Percentiles rank a stretch among this genome's conserved stretches.
Conservation (phyloP, 1,140 invertebrate species). For the Caenorhabditis latens region DNA sequence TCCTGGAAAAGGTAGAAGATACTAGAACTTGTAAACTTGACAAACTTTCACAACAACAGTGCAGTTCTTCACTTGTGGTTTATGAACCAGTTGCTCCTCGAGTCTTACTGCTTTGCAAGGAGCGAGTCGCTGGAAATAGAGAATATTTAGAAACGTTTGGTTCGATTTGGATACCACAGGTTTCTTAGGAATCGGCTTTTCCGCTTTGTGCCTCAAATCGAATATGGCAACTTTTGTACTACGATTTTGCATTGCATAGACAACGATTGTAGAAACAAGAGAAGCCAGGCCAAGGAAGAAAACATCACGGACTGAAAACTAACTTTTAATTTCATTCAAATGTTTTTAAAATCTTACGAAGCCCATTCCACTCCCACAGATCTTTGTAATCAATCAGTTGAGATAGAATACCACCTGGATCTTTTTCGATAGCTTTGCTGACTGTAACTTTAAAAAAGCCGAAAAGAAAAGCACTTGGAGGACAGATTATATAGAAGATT, state of each 20-base stretch:
- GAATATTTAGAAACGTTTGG: too few species aligned
- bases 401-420: background rate
- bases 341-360: background rate
- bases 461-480: constrained; percentile 16
- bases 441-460: background rate
- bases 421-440: background rate
- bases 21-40: background rate
- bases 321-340: background rate
- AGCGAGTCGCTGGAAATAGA: background rate
- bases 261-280: background rate
- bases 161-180: background rate
- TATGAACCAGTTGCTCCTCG: constrained; percentile 3
- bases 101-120: background rate
- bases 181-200: constrained; percentile 16
- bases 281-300: background rate
- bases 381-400: constrained; percentile 1
- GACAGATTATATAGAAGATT: background rate
- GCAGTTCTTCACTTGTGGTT: background rate
- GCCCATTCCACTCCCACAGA: background rate
- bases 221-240: constrained; percentile 1
- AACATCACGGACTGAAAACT: background rate
- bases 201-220: background rate
- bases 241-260: constrained; percentile 15
- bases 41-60: background rate
- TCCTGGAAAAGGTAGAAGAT: background rate